phyloP scores from a whole-genome alignment of 2,888 invertebrate species.

The Synergus umbraculus region DNA sequence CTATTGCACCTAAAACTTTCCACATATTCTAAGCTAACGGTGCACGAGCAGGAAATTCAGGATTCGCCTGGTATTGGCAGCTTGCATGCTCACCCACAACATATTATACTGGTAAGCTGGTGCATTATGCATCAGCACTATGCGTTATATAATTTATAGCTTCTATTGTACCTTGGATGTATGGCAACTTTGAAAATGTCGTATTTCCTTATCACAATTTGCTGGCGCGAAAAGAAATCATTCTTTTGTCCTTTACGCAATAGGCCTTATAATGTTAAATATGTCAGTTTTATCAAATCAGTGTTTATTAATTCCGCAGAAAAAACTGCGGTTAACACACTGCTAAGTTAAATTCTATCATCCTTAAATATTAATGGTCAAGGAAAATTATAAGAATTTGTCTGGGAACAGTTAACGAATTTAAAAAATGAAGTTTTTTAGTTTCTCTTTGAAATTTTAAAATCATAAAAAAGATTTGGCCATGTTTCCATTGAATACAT shows the following conservation, averaged over 20 bases:
- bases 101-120: constrained; percentile 38
- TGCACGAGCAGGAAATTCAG: constrained; percentile 1
- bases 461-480: too few species aligned
- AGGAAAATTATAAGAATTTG: too few species aligned
- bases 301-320: too few species aligned
- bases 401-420: too few species aligned
- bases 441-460: too few species aligned
- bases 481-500: background rate
- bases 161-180: constrained; percentile 20
- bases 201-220: background rate
- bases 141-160: constrained; percentile 31
- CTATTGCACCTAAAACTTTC: constrained; percentile 24
- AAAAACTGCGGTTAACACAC: too few species aligned
- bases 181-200: constrained; percentile 14
- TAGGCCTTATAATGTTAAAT: background rate
- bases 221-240: background rate
- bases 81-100: constrained; percentile 31
- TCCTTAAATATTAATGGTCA: too few species aligned
- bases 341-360: too few species aligned
- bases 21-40: constrained; percentile 29
- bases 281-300: too few species aligned
- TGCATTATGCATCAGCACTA: constrained; percentile 33
- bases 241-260: background rate
- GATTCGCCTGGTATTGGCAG: constrained; percentile 36
- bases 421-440: too few species aligned